Conservation (phyloP, 2,797 vertebrate species). For the Poecilia velifera region DNA sequence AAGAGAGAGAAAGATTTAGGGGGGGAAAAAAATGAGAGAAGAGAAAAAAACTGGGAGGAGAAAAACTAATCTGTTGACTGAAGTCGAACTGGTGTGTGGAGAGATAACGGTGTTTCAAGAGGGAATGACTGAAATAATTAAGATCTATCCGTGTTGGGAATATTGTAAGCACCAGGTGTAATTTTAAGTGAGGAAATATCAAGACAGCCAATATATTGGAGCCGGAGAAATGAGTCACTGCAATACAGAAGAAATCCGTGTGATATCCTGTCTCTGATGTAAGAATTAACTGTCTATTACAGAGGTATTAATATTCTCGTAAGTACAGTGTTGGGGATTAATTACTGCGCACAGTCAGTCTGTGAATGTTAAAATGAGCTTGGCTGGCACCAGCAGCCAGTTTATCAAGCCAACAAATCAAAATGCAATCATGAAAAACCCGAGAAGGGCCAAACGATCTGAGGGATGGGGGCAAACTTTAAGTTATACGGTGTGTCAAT, state of each 20-base stretch:
- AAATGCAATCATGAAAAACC: slow-evolving; percentile 57
- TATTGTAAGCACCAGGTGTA: slow-evolving; percentile 42
- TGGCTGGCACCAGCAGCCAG: slow-evolving; percentile 58
- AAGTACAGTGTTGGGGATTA: slow-evolving; percentile 61
- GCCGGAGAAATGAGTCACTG: slow-evolving; percentile 60
- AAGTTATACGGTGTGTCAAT: slow-evolving; percentile 26
- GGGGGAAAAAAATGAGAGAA: slow-evolving; percentile 25
- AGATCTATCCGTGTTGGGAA: slow-evolving; percentile 37
- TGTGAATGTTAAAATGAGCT: slow-evolving; percentile 51
- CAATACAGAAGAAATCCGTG: slow-evolving; percentile 51
- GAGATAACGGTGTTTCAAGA: slow-evolving; percentile 37
- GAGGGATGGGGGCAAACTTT: slow-evolving; percentile 1
- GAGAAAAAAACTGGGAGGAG: slow-evolving; percentile 22
- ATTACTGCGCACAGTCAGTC: slow-evolving; percentile 55
- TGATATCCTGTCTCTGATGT: slow-evolving; percentile 49
- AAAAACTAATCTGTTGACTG: slow-evolving; percentile 54
- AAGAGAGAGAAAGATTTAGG: slow-evolving; percentile 35
- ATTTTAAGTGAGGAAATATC: slow-evolving; percentile 44
- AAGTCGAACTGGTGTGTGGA: slow-evolving; percentile 40
- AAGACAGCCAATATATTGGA: slow-evolving; percentile 48
- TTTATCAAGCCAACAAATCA: slow-evolving; percentile 71
- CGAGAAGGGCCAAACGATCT: slow-evolving; percentile 33
- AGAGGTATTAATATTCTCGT: slow-evolving; percentile 68
- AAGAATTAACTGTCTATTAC: slow-evolving; percentile 71
- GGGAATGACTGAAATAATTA: slow-evolving; percentile 25